Base-by-base conservation (phyloP, 2,113 vertebrate species). In the Coregonus clupeaformis region DNA sequence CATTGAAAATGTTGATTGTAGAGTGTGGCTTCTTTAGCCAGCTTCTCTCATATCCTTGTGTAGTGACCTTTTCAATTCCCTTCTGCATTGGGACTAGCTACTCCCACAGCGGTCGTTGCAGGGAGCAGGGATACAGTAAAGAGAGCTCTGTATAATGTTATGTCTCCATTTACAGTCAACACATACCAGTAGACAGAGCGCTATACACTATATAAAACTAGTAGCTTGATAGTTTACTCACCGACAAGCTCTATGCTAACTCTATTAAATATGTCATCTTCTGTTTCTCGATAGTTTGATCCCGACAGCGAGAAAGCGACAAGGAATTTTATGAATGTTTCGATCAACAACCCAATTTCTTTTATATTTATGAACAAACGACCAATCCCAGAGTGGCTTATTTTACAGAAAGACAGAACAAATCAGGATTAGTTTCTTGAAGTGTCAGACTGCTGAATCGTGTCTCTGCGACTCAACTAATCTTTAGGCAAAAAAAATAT, bases 41-140 rank as follows among this genome's bases (percentile, higher is more conserved):
- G 30, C 27, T 68, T 71, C 67, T 69, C 71, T 79, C 68, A 65
- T 42, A 42, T 88, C 74, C 74, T 72, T 75, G 64, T 52, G 16
- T 60, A 32, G 79, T 84, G 82, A 88, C 85, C 84, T 81, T 89
- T 87, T 85, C 69, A 67, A 67, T 62, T 82, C 70, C 64, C 66
- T 30, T 76, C 75, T 45, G 65, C 73, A 78, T n/a, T 16, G 82
- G 67, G 75, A 73, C 76, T 24, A 52, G 49, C 80, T 70, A 77
- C 78, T 89, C 87, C 75, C 76, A 0, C 49, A 81, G 42, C 76
- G 69, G 74, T 80, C 77, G 74, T 88, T 80, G 73, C 65, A 84
- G 78, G 68, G 80, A 75, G 67, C 27, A 84, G 57, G 12, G 77
- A 32, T 64, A 73, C 68, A 76, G 79, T 77, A 69, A 71, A 83